These are phyloP conservation scores for Eurosta solidaginis DNA, from an alignment of 1,140 invertebrate species.

Conservation along the genomic window DNA sequence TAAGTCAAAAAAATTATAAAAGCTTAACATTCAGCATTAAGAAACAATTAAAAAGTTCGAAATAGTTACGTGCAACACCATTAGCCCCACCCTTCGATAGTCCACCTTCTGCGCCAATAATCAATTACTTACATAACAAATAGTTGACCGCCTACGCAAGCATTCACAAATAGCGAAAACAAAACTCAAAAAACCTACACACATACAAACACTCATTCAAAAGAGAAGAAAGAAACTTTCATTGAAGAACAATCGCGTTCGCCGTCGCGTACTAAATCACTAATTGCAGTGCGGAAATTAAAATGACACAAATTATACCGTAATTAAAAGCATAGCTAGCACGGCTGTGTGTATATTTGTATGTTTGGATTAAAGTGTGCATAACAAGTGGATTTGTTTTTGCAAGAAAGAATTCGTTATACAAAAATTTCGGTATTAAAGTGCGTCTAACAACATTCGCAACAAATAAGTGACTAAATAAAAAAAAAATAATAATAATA, in stretches of 20 bases:
- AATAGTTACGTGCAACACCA: too few relatives aligned
- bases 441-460: neutral
- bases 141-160: neutral
- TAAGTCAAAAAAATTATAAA: too few relatives aligned
- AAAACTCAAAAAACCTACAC: neutral
- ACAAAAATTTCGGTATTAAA: neutral
- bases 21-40: too few relatives aligned
- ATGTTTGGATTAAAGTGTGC: too few relatives aligned
- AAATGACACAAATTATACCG: conserved; percentile 24
- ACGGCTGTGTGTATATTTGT: neutral
- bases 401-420: neutral
- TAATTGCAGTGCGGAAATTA: conserved; percentile 15
- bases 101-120: neutral
- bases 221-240: neutral
- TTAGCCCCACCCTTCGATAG: too few relatives aligned
- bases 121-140: neutral
- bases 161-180: neutral
- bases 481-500: neutral
- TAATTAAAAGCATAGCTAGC: neutral
- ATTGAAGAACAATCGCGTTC: neutral
- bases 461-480: neutral
- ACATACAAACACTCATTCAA: neutral
- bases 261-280: neutral
- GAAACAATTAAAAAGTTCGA: too few relatives aligned
- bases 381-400: neutral